phyloP scores from a whole-genome alignment of 1,140 invertebrate genomes.

The Colletes gigas region DNA sequence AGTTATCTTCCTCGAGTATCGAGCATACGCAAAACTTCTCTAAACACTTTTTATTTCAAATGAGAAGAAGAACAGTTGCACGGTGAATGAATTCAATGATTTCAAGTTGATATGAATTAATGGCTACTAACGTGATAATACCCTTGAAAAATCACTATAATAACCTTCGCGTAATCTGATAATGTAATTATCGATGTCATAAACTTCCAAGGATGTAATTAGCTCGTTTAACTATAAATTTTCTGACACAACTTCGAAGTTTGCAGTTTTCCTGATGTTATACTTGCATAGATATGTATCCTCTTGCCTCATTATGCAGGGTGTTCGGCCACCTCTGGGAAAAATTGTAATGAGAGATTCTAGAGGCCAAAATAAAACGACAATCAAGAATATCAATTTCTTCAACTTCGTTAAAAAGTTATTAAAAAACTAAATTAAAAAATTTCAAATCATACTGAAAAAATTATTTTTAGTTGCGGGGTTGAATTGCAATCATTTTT shows the following conservation, averaged over 20 bases:
- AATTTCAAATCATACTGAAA: too few relatives aligned
- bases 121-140: not conserved
- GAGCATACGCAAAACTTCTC: not conserved
- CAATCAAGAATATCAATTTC: too few relatives aligned
- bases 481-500: too few relatives aligned
- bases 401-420: too few relatives aligned
- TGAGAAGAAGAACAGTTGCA: not conserved
- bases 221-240: not conserved
- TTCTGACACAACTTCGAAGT: not conserved
- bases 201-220: not conserved
- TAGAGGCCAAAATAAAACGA: too few relatives aligned
- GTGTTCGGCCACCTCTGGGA: too few relatives aligned
- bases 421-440: too few relatives aligned
- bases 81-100: not conserved
- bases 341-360: too few relatives aligned
- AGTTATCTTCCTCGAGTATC: not conserved
- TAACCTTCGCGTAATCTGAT: not conserved
- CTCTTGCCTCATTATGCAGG: not conserved
- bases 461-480: too few relatives aligned
- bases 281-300: not conserved
- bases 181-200: not conserved
- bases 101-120: not conserved
- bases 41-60: not conserved
- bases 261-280: not conserved
- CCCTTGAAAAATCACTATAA: not conserved